Evolutionary conservation across 2,797 vertebrate genomes (phyloP).

Genomic region (Poeciliopsis paucimaculata): DNA sequence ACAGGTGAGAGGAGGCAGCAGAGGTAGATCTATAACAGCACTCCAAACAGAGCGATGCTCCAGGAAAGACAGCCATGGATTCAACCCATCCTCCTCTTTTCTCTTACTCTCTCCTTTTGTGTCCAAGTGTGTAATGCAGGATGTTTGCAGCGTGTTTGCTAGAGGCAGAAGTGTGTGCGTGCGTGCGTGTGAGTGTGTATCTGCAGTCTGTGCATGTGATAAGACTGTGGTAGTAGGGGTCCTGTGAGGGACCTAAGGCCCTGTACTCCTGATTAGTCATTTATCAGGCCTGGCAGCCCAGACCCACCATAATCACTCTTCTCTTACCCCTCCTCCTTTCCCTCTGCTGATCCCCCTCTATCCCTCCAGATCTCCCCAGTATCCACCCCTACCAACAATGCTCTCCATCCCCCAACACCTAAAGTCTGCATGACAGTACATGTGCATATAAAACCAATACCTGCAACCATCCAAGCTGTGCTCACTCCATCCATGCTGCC

Average conservation of each 20-base stretch:
- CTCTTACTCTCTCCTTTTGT: slow-evolving; percentile 64
- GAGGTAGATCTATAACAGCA: slow-evolving; percentile 74
- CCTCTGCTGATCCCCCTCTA: slow-evolving; percentile 73
- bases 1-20: slow-evolving; percentile 61
- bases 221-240: slow-evolving; percentile 90
- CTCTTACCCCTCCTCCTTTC: slow-evolving; percentile 79
- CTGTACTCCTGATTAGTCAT: slow-evolving; percentile 98
- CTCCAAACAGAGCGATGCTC: slow-evolving; percentile 59
- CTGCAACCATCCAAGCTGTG: slow-evolving; percentile 39
- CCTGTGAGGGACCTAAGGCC: slow-evolving; percentile 91
- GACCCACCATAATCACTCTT: slow-evolving; percentile 99
- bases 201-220: slow-evolving; percentile 82
- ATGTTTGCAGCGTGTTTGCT: slow-evolving; percentile 44
- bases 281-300: slow-evolving; percentile 99
- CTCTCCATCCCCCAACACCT: slow-evolving; percentile 68
- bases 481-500: slow-evolving; percentile 37
- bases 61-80: slow-evolving; percentile 68
- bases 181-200: slow-evolving; percentile 32
- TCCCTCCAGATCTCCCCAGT: slow-evolving; percentile 72
- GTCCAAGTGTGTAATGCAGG: slow-evolving; percentile 49
- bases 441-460: slow-evolving; percentile 52
- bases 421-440: slow-evolving; percentile 45
- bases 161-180: slow-evolving; percentile 16
- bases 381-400: slow-evolving; percentile 70
- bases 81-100: slow-evolving; percentile 67